phyloP scores from a whole-genome alignment of 2,888 invertebrate species.

The Cremastinae sp. region DNA sequence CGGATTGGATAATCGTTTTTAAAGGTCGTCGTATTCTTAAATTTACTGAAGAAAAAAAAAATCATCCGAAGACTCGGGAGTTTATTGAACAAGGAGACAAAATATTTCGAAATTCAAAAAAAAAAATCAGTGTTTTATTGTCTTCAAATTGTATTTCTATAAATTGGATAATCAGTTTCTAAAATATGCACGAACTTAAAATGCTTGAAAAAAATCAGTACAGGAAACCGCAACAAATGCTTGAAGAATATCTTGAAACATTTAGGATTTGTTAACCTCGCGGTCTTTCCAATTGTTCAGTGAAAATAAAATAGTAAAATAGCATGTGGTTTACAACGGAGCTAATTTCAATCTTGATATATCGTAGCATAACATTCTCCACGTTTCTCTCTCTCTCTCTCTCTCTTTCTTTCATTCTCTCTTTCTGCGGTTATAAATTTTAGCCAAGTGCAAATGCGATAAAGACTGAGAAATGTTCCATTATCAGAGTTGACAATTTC shows the following conservation, averaged over 20 bases:
- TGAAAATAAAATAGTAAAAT: slow-evolving; percentile 22
- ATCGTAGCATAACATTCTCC: background rate
- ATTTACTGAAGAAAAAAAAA: background rate
- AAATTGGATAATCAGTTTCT: too few relatives aligned
- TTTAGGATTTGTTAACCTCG: slow-evolving; percentile 5
- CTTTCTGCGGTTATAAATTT: slow-evolving; percentile 19
- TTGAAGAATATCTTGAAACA: background rate
- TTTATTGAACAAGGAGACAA: too few relatives aligned
- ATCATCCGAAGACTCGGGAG: background rate
- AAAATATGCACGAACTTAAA: too few relatives aligned
- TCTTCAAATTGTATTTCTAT: too few relatives aligned
- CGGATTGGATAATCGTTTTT: background rate
- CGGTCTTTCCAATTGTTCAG: slow-evolving; percentile 37
- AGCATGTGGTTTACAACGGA: background rate
- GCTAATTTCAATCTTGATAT: slow-evolving; percentile 14
- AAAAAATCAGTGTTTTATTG: too few relatives aligned
- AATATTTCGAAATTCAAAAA: too few relatives aligned
- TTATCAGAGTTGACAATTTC: background rate
- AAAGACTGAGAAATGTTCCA: slow-evolving; percentile 7
- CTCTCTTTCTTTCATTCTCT: background rate
- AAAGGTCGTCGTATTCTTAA: too few relatives aligned
- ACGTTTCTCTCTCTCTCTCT: background rate
- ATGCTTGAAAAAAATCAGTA: too few relatives aligned
- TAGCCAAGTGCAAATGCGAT: slow-evolving; percentile 14
- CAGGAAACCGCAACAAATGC: too few relatives aligned